Evolutionary conservation across 1,140 invertebrate species (phyloP).

Genomic region (Panulirus ornatus): DNA sequence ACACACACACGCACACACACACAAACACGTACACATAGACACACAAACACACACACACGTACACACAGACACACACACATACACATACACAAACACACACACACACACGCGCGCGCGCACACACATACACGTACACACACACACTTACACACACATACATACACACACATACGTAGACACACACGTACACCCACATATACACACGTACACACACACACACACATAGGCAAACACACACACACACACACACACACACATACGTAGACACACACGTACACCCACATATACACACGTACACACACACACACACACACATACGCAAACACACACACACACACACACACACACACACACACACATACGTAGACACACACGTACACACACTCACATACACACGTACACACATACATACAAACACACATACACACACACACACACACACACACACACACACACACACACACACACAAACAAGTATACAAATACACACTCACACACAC

Average conservation of each 20-base stretch:
- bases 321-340: neutral
- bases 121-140: neutral
- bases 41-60: neutral
- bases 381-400: neutral
- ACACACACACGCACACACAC: slow-evolving; percentile 13
- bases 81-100: neutral
- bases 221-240: no score
- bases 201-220: neutral
- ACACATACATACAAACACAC: neutral
- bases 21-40: slow-evolving; percentile 4
- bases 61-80: neutral
- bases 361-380: neutral
- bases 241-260: no score
- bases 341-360: neutral
- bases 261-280: no score
- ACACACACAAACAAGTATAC: neutral
- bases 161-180: neutral
- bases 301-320: neutral
- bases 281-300: slow-evolving; percentile 11
- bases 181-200: neutral
- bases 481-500: no score
- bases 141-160: no score
- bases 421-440: neutral
- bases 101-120: neutral
- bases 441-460: neutral